phyloP scores from a whole-genome alignment of 2,888 invertebrate species.

The Trissonchulus latispiculum region DNA sequence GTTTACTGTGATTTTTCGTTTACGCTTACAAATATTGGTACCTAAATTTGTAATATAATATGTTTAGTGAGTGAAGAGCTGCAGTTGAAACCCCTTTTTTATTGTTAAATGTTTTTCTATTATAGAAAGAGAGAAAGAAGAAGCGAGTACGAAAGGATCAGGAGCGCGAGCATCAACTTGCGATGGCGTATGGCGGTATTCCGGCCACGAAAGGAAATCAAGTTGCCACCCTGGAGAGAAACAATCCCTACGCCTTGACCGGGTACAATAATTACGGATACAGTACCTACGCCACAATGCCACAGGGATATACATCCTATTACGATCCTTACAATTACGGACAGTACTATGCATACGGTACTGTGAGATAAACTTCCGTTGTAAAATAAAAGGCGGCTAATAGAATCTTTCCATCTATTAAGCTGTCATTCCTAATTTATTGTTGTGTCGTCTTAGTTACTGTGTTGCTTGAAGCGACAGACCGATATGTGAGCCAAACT shows the following conservation, averaged over 20 bases:
- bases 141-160: neutral
- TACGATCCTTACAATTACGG: neutral
- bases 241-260: neutral
- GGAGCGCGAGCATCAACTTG: neutral
- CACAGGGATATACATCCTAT: neutral
- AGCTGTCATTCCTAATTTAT: too few relatives aligned
- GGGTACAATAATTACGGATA: neutral
- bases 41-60: too few relatives aligned
- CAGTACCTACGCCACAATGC: neutral
- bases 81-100: too few relatives aligned
- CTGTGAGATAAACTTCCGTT: neutral
- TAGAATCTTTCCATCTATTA: too few relatives aligned
- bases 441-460: too few relatives aligned
- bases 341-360: neutral
- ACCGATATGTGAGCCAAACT: too few relatives aligned
- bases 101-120: too few relatives aligned
- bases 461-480: too few relatives aligned
- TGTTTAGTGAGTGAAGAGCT: too few relatives aligned
- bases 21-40: too few relatives aligned
- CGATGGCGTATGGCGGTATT: neutral
- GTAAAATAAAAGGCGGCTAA: too few relatives aligned
- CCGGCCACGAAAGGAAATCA: neutral
- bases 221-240: neutral
- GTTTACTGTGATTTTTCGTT: too few relatives aligned
- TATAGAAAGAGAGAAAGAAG: neutral